Percentiles rank a stretch among this genome's conserved stretches.
These are phyloP conservation scores for Hyposmocoma kahamanoa DNA, from an alignment of 1,140 invertebrate genomes.

Conservation along the genomic window DNA sequence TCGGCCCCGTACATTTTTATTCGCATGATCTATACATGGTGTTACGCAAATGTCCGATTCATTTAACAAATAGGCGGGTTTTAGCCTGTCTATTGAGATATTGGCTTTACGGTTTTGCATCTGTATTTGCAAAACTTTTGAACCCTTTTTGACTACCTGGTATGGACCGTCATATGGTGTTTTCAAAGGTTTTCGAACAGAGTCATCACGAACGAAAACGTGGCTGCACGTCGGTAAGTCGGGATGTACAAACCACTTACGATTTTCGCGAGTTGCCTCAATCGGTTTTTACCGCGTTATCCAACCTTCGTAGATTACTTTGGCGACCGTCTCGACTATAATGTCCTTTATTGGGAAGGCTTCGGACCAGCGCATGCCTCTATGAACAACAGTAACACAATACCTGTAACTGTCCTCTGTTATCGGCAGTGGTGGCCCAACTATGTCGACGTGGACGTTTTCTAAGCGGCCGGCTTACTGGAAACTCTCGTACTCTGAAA, in stretches of 20 bases:
- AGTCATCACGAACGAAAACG: constrained; percentile 6
- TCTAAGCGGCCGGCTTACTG: neutral
- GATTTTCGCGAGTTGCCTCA: neutral
- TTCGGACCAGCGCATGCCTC: constrained; percentile 53
- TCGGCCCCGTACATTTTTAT: neutral
- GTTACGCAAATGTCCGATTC: neutral
- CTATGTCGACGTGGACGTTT: neutral
- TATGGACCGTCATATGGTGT: constrained; percentile 8
- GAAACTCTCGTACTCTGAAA: neutral
- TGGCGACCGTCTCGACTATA: constrained; percentile 21
- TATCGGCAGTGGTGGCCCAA: neutral
- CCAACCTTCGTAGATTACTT: constrained; percentile 28
- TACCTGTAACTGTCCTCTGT: constrained; percentile 27
- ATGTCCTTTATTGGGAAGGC: constrained; percentile 35
- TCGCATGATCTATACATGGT: neutral
- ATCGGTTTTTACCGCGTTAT: constrained; percentile 20
- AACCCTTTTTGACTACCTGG: neutral
- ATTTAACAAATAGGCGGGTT: constrained; percentile 7
- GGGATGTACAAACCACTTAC: neutral
- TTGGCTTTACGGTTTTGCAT: neutral
- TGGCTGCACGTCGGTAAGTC: constrained; percentile 5
- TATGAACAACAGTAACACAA: constrained; percentile 42
- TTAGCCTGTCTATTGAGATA: constrained; percentile 6
- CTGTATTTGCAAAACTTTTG: constrained; percentile 6
- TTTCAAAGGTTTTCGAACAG: constrained; percentile 1